Percentiles rank a stretch among this genome's conserved stretches.
Evolutionary conservation across 2,113 vertebrate genomes (phyloP).

Genomic region (Lophius piscatorius): DNA sequence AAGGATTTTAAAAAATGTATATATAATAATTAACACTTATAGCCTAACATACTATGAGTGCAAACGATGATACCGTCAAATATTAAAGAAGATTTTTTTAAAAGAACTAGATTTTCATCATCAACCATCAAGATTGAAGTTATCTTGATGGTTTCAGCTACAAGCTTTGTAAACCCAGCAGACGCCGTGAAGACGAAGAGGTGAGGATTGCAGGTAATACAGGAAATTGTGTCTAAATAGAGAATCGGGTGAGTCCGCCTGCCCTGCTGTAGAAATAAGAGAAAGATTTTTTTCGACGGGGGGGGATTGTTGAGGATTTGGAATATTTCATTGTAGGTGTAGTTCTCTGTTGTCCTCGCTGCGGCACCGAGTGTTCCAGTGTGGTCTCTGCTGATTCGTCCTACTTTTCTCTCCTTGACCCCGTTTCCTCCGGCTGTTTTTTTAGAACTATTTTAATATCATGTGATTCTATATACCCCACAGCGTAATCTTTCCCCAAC

Average conservation of each 20-base stretch:
- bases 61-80: too few species aligned
- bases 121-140: too few species aligned
- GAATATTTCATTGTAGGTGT: slow-evolving; percentile 3
- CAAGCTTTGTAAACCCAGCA: neutral
- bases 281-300: slow-evolving; percentile 20
- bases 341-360: slow-evolving; percentile 6
- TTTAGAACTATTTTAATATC: too few species aligned
- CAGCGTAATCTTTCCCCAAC: too few species aligned
- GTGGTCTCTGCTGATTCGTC: slow-evolving; percentile 3
- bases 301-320: slow-evolving; percentile 14
- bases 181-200: slow-evolving; percentile 3
- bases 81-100: too few species aligned
- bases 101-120: too few species aligned
- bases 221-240: slow-evolving; percentile 22
- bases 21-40: too few species aligned
- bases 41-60: too few species aligned
- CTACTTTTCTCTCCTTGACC: slow-evolving; percentile 33
- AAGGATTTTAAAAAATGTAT: too few species aligned
- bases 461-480: too few species aligned
- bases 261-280: slow-evolving; percentile 26
- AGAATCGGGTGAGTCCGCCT: neutral
- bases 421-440: too few species aligned
- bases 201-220: slow-evolving; percentile 10
- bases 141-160: too few species aligned
- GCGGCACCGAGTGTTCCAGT: neutral